Conservation (phyloP, 2,888 invertebrate genomes). For the Adelognathus sp. region DNA sequence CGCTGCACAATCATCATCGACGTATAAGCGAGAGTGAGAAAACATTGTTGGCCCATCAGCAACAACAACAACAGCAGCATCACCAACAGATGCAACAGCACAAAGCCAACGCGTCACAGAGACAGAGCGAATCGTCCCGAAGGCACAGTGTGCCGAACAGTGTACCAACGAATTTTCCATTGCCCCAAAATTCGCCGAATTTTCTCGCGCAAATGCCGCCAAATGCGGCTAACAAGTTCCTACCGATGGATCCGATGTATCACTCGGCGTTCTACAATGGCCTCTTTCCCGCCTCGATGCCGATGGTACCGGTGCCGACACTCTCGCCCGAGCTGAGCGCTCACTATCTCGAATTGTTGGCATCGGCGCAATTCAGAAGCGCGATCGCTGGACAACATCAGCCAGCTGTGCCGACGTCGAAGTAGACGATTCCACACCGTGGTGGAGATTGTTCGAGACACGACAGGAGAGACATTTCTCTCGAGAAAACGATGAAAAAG, state of each 20-base stretch:
- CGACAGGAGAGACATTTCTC: too few species aligned
- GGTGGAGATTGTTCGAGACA: too few species aligned
- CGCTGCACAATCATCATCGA: constrained; percentile 44
- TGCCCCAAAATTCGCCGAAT: constrained; percentile 68
- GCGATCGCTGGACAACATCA: constrained; percentile 76
- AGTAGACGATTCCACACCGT: too few species aligned
- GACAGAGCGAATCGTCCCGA: constrained; percentile 54
- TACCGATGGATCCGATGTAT: constrained; percentile 81
- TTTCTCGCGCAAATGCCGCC: constrained; percentile 78
- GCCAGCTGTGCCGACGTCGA: constrained; percentile 79
- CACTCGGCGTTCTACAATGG: constrained; percentile 81
- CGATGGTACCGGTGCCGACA: constrained; percentile 73
- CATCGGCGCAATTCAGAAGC: constrained; percentile 80
- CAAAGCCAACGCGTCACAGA: constrained; percentile 52
- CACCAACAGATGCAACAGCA: constrained; percentile 62
- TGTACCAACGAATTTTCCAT: constrained; percentile 72
- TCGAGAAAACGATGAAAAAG: not conserved
- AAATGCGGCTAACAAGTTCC: constrained; percentile 78
- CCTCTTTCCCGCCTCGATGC: constrained; percentile 78
- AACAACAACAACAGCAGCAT: constrained; percentile 43
- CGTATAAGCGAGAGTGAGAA: constrained; percentile 76
- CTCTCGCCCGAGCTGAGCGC: constrained; percentile 81
- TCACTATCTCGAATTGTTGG: constrained; percentile 83
- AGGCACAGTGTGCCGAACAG: constrained; percentile 72
- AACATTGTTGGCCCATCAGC: constrained; percentile 59